phyloP scores from a whole-genome alignment of 2,888 invertebrate genomes.

The Tiliacea citrago region DNA sequence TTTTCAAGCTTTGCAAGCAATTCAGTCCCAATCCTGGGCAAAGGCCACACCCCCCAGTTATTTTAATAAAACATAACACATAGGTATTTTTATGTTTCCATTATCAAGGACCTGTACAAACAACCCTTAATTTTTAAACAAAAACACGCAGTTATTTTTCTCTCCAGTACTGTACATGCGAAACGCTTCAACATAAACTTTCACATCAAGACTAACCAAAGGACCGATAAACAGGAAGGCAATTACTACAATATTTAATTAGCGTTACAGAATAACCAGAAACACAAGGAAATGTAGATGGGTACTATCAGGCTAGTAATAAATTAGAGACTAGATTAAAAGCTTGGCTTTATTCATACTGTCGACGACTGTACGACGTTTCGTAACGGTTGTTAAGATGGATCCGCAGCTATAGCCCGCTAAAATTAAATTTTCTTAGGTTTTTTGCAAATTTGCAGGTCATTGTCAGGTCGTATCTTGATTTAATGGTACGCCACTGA shows the following conservation, averaged over 20 bases:
- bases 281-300: constrained; percentile 65
- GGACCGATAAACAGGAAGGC: constrained; percentile 39
- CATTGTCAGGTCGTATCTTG: too few species aligned
- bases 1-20: too few species aligned
- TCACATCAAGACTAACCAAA: neutral
- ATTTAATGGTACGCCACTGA: too few species aligned
- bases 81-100: too few species aligned
- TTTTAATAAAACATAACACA: too few species aligned
- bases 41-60: neutral
- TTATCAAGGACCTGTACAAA: too few species aligned
- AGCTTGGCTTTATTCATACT: constrained; percentile 37
- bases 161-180: too few species aligned
- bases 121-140: neutral
- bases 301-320: constrained; percentile 46
- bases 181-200: constrained; percentile 7
- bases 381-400: constrained; percentile 21
- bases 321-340: constrained; percentile 56
- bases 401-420: too few species aligned
- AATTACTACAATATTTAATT: constrained; percentile 65
- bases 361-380: constrained; percentile 22
- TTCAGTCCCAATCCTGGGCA: neutral
- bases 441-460: too few species aligned
- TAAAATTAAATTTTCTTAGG: too few species aligned
- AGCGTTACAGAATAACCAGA: constrained; percentile 62
- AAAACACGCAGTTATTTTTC: neutral